Evolutionary conservation across 2,888 invertebrate genomes (phyloP).

Genomic region (Sarcophaga variegata): DNA sequence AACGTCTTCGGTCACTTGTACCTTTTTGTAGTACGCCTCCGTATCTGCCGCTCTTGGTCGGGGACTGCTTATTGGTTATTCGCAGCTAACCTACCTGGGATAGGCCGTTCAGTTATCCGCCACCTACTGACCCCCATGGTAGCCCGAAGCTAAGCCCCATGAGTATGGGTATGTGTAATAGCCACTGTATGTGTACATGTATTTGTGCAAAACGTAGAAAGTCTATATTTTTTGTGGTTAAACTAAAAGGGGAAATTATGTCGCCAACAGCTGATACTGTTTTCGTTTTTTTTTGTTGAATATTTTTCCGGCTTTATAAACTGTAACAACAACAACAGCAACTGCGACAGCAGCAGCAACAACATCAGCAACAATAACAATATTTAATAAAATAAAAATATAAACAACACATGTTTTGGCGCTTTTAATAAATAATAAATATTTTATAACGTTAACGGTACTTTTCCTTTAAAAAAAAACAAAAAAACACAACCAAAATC

Average conservation of each 20-base stretch:
- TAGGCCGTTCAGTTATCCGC: too few relatives aligned
- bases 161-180: neutral
- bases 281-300: neutral
- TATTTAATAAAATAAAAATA: constrained; percentile 27
- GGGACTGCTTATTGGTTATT: too few relatives aligned
- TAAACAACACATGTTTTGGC: constrained; percentile 55
- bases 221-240: constrained; percentile 58
- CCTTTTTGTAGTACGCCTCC: too few relatives aligned
- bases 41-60: too few relatives aligned
- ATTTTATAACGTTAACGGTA: constrained; percentile 56
- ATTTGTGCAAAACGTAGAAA: neutral
- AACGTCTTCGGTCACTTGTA: too few relatives aligned
- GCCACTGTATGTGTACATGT: neutral
- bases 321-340: neutral
- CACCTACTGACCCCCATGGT: too few relatives aligned
- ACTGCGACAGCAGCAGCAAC: neutral
- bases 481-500: too few relatives aligned
- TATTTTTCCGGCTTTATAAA: constrained; percentile 2
- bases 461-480: neutral
- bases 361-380: constrained; percentile 2
- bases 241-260: constrained; percentile 53
- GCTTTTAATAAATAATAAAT: constrained; percentile 65
- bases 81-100: too few relatives aligned
- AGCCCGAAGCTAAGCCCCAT: too few relatives aligned
- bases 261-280: constrained; percentile 58